These are phyloP conservation scores for Oithona nana DNA, from an alignment of 2,888 invertebrate species.

Conservation along the genomic window DNA sequence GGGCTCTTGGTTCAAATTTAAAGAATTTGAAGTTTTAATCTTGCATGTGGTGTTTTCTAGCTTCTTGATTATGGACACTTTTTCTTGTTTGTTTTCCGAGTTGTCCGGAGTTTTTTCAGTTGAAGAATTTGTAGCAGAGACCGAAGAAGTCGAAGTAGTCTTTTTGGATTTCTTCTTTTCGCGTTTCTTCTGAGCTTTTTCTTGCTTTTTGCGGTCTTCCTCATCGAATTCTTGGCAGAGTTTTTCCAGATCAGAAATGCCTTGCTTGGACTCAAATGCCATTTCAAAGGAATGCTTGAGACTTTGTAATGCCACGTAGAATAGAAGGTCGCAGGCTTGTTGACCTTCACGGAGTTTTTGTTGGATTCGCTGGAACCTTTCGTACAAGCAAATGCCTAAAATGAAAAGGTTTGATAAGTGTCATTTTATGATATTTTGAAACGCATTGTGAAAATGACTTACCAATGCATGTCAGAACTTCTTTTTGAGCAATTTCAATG, in stretches of 20 bases:
- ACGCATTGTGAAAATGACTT: too few species aligned
- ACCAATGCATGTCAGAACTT: conserved; percentile 82
- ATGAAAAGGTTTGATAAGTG: too few species aligned
- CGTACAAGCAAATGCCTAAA: not conserved
- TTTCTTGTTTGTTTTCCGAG: not conserved
- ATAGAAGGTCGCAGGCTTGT: not conserved
- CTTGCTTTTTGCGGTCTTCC: not conserved
- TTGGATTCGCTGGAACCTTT: not conserved
- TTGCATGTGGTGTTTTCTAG: not conserved
- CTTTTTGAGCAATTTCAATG: conserved; percentile 88
- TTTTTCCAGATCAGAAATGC: not conserved
- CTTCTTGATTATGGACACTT: not conserved
- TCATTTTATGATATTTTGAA: too few species aligned
- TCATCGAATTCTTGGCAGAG: not conserved
- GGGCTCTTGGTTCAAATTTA: not conserved
- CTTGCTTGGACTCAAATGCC: not conserved
- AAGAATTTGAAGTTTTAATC: too few species aligned
- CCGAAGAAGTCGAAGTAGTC: not conserved
- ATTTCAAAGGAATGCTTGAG: not conserved
- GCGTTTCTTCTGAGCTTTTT: not conserved
- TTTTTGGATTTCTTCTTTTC: not conserved
- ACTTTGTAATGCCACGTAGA: not conserved
- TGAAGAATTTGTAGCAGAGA: not conserved
- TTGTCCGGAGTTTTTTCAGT: too few species aligned
- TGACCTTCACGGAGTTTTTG: not conserved